Evolutionary conservation across 1,140 invertebrate genomes (phyloP).

Genomic region (Drosophila kikkawai): DNA sequence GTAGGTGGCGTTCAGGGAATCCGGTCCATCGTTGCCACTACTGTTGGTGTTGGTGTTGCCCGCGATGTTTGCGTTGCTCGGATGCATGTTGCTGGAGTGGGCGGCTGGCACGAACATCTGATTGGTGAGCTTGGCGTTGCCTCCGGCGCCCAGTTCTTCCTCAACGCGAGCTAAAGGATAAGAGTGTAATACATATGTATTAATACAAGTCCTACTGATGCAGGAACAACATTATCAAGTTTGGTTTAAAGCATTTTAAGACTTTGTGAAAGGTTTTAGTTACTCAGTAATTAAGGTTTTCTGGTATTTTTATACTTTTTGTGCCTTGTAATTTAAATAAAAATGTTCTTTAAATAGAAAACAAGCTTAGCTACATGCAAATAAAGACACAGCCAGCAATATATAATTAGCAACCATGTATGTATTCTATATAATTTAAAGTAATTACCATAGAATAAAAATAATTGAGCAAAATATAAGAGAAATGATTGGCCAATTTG

Average conservation of each 20-base stretch:
- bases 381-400: background rate
- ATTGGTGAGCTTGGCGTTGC: conserved; percentile 86
- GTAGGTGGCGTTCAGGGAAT: conserved; percentile 88
- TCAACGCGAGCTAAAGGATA: conserved; percentile 86
- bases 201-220: background rate
- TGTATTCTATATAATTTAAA: background rate
- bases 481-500: background rate
- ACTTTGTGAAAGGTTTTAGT: no score
- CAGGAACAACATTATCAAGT: background rate
- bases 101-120: conserved; percentile 86
- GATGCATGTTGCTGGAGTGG: conserved; percentile 55
- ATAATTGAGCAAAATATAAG: conserved; percentile 1
- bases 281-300: background rate
- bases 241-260: background rate
- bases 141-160: conserved; percentile 87
- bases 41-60: conserved; percentile 47
- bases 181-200: background rate
- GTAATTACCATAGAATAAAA: background rate
- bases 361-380: background rate
- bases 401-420: conserved; percentile 5
- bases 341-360: background rate
- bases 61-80: conserved; percentile 51
- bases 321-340: background rate
- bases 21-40: conserved; percentile 72
- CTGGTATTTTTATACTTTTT: background rate